Percentiles rank a stretch among this genome's conserved stretches.
Evolutionary conservation across 2,888 invertebrate species (phyloP).

Genomic region (Andrena praecox): DNA sequence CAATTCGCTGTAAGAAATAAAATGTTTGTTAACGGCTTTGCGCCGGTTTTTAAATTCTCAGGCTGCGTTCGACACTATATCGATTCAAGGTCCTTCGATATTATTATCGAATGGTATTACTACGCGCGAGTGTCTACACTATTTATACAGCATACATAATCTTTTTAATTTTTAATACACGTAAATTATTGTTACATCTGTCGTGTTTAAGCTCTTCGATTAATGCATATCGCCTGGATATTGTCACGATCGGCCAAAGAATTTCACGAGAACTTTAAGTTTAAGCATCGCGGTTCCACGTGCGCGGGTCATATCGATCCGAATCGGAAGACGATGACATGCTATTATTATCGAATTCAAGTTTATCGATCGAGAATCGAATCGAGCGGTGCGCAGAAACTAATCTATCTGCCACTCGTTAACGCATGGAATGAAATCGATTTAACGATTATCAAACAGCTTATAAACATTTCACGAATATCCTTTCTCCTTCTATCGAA

Average conservation of each 20-base stretch:
- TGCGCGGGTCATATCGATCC: slow-evolving; percentile 10
- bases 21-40: slow-evolving; percentile 23
- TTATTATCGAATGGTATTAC: slow-evolving; percentile 51
- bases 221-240: slow-evolving; percentile 62
- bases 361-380: slow-evolving; percentile 1
- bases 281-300: slow-evolving; percentile 14
- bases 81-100: slow-evolving; percentile 73
- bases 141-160: slow-evolving; percentile 72
- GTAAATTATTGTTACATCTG: slow-evolving; percentile 79
- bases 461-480: slow-evolving; percentile 71
- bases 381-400: not conserved
- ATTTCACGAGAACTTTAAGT: not conserved
- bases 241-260: not conserved
- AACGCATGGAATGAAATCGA: slow-evolving; percentile 61
- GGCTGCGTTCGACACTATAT: slow-evolving; percentile 49
- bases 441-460: slow-evolving; percentile 64
- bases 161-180: slow-evolving; percentile 51
- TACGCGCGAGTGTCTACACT: no score
- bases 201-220: slow-evolving; percentile 79
- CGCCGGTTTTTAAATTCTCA: slow-evolving; percentile 36
- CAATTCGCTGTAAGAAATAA: slow-evolving; percentile 42
- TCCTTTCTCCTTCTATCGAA: slow-evolving; percentile 70
- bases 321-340: slow-evolving; percentile 54
- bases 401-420: not conserved
- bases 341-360: slow-evolving; percentile 27